Evolutionary conservation across 2,888 invertebrate species (phyloP), one percentile per base, ranked within the genome.

Genomic region (Beris morrisii): DNA sequence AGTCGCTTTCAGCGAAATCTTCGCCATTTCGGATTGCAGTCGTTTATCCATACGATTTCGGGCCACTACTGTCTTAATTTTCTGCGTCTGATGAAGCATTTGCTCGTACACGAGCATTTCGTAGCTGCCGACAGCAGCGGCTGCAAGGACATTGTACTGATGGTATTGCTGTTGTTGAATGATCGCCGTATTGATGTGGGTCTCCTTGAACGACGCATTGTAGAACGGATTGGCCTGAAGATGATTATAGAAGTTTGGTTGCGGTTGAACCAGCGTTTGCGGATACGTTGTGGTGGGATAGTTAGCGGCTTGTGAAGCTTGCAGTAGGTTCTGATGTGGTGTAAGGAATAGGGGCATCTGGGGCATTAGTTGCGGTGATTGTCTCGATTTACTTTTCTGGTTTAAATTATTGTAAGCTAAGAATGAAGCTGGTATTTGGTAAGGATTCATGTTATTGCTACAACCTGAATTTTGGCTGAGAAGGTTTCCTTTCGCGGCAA

Each of bases 41-140:
- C 58, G 58, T 12, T 58, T 58, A 7, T 50, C 59, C 32, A 59
- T 5, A 13, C 59, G 59, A 32, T 59, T 59, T 9, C 50, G 59
- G 1, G 48, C 50, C 3, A 50, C 13, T 12, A 61, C 43, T 6
- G 50, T 61, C 22, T 61, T 61, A 7, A 61, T 52, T 38, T 61
- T 32, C 44, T 61, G 61, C 4, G 61, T 61, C 38, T 61, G 50
- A 32, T 61, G 61, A 9, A 61, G 43, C 50, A 43, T 61, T 50
- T 61, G 61, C 22, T 61, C 61, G 38, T 52, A 61, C 5, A 61
- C 38, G 6, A 61, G 22, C 61, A 61, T 43, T 43, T 61, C 61
- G 43, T 50, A 50, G 43, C 50, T 52, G 5, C 61, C 61, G 12
- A 48, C 50, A 4, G 52, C 50, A 11, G 50, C 50, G 2, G 50